phyloP scores from a whole-genome alignment of 1,140 invertebrate genomes.

The Portunus trituberculatus region DNA sequence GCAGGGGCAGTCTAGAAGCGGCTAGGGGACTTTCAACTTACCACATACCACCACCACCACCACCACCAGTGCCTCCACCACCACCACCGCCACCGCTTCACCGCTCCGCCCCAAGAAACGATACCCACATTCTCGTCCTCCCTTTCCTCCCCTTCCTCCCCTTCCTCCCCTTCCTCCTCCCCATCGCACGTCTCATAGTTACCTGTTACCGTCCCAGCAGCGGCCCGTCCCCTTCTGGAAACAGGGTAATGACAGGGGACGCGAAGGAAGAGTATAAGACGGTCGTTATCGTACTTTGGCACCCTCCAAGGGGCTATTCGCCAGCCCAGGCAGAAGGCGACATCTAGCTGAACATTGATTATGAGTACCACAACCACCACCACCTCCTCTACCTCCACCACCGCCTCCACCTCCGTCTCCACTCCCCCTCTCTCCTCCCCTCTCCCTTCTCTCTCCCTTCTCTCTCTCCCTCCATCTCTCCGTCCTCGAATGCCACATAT shows the following conservation, averaged over 20 bases:
- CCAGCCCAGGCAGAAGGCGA: background rate
- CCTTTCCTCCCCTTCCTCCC: background rate
- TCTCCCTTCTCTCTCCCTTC: background rate
- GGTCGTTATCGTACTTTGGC: background rate
- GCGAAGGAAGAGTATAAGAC: background rate
- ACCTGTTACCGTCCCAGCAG: too few relatives aligned
- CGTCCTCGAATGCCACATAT: background rate
- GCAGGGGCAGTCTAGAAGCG: background rate
- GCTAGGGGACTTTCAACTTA: background rate
- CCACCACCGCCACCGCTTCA: background rate
- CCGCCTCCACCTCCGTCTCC: too few relatives aligned
- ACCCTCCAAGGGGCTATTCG: background rate
- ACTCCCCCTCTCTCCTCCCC: background rate
- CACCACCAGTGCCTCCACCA: background rate
- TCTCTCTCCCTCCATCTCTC: too few relatives aligned
- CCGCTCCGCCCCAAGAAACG: background rate
- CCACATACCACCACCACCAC: background rate
- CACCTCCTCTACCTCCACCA: background rate
- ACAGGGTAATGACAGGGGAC: background rate
- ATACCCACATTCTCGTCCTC: background rate
- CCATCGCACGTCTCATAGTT: too few relatives aligned
- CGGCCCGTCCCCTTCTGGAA: background rate
- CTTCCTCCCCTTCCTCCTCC: background rate
- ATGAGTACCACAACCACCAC: background rate
- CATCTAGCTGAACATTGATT: slow-evolving; percentile 1